Evolutionary conservation across 2,888 invertebrate species (phyloP).

Genomic region (Hypsopygia costalis): DNA sequence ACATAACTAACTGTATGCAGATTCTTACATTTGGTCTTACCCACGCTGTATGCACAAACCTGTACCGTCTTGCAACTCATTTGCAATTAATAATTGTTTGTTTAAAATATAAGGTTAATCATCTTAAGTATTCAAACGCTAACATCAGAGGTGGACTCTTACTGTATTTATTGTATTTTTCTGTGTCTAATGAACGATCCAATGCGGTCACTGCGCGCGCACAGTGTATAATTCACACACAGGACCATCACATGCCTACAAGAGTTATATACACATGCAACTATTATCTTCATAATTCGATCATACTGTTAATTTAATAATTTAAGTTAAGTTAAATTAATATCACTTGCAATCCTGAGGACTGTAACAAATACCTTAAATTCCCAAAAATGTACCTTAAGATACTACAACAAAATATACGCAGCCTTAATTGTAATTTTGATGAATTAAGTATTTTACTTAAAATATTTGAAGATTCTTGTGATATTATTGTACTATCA

Average conservation of each 20-base stretch:
- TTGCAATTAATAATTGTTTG: too few species aligned
- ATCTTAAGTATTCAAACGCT: too few species aligned
- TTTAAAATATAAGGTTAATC: too few species aligned
- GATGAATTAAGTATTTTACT: neutral
- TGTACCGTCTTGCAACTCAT: too few species aligned
- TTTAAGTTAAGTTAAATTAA: neutral
- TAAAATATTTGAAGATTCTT: neutral
- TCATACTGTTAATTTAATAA: neutral
- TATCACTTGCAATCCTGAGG: neutral
- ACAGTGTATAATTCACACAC: neutral
- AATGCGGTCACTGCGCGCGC: too few species aligned
- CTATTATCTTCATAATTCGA: too few species aligned
- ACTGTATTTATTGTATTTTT: too few species aligned
- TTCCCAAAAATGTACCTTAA: neutral
- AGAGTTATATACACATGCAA: neutral
- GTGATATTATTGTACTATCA: neutral
- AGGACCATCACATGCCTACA: neutral
- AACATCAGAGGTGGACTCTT: too few species aligned
- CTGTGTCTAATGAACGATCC: too few species aligned
- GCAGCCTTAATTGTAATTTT: neutral
- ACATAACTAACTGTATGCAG: too few species aligned
- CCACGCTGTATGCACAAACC: too few species aligned
- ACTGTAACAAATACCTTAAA: neutral
- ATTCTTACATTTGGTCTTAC: too few species aligned
- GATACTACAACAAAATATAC: neutral